A percentile compares a stretch with the other conserved stretches of the same genome.
phyloP scores from a whole-genome alignment of 2,888 invertebrate genomes.

The Coenonympha arcania region DNA sequence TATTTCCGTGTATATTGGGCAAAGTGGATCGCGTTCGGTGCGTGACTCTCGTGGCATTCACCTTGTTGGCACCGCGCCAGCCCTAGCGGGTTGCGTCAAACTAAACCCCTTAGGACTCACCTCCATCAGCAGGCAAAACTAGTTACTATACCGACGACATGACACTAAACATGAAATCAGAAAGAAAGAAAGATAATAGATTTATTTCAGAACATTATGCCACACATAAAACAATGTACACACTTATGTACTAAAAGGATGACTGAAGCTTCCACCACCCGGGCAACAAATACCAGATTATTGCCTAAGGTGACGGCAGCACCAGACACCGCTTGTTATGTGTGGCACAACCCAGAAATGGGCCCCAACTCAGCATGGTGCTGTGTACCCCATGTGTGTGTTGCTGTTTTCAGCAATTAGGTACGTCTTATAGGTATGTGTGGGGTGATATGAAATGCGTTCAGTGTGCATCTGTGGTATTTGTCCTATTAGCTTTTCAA shows the following conservation, averaged over 20 bases:
- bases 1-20: conserved; percentile 54
- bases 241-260: too few species aligned
- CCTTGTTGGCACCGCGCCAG: conserved; percentile 69
- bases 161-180: not conserved
- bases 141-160: conserved; percentile 6
- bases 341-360: too few species aligned
- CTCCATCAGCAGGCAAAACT: conserved; percentile 15
- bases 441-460: conserved; percentile 63
- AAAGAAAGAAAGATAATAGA: too few species aligned
- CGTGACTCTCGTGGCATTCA: conserved; percentile 69
- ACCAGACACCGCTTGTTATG: too few species aligned
- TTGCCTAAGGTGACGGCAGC: too few species aligned
- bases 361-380: too few species aligned
- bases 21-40: conserved; percentile 63
- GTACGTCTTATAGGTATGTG: conserved; percentile 40
- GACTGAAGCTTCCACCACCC: too few species aligned
- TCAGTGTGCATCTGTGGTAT: conserved; percentile 66
- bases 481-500: conserved; percentile 70
- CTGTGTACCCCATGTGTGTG: too few species aligned
- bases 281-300: too few species aligned
- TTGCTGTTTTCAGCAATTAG: too few species aligned
- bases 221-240: too few species aligned
- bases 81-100: conserved; percentile 30
- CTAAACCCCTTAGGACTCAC: conserved; percentile 22
- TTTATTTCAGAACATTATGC: too few species aligned